phyloP scores from a whole-genome alignment of 2,113 vertebrate genomes.

The Oreochromis tanganicae region DNA sequence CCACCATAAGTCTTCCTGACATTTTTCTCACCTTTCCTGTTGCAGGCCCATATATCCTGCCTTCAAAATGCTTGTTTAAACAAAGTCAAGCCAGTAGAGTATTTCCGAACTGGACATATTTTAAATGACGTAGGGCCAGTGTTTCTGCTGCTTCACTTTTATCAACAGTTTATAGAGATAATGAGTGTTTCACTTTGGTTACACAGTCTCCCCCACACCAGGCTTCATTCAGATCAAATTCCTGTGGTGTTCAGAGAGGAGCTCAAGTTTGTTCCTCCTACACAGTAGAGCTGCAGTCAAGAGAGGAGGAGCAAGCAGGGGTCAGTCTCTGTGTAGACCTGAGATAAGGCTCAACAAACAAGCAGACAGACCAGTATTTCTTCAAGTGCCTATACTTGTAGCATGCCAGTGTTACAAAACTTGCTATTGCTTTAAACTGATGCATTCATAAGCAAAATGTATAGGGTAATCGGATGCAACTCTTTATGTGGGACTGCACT shows the following conservation, averaged over 20 bases:
- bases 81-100: not conserved
- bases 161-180: slow-evolving; percentile 59
- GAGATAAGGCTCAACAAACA: not conserved
- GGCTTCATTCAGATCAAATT: slow-evolving; percentile 54
- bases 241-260: slow-evolving; percentile 43
- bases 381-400: not conserved
- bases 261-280: slow-evolving; percentile 3
- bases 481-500: not conserved
- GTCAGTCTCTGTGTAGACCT: slow-evolving; percentile 1
- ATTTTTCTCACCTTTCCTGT: slow-evolving; percentile 64
- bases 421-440: not conserved
- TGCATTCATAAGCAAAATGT: not conserved
- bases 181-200: slow-evolving; percentile 2
- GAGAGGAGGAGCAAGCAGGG: not conserved
- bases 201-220: slow-evolving; percentile 24
- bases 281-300: not conserved
- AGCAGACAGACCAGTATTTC: not conserved
- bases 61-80: not conserved
- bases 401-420: not conserved
- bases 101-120: not conserved
- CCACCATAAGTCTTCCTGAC: slow-evolving; percentile 45
- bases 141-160: slow-evolving; percentile 2
- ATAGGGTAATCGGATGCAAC: not conserved
- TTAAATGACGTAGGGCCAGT: not conserved
- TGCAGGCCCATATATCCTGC: not conserved